These are phyloP conservation scores for Moxostoma hubbsi DNA, from an alignment of 2,797 vertebrate genomes.

Conservation along the genomic window DNA sequence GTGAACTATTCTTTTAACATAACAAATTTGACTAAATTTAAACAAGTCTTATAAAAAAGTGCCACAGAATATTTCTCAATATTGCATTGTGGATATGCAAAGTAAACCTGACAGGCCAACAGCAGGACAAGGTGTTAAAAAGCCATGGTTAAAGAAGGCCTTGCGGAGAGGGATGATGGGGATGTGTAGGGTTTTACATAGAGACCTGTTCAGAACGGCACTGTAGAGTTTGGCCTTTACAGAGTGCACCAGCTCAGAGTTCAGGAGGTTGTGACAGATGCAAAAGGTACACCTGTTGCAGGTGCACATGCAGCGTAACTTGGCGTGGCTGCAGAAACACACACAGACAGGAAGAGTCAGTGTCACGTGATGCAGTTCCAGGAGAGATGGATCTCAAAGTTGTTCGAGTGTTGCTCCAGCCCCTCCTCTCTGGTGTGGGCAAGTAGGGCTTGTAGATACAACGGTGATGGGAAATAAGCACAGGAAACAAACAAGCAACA, in stretches of 20 bases:
- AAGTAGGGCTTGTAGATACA: not conserved
- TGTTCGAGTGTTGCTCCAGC: not conserved
- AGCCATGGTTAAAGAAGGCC: slow-evolving; percentile 43
- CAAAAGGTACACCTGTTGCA: slow-evolving; percentile 99
- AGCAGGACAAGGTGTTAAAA: slow-evolving; percentile 45
- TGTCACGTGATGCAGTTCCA: slow-evolving; percentile 60
- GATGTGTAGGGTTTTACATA: slow-evolving; percentile 72
- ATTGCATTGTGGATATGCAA: slow-evolving; percentile 66
- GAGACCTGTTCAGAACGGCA: slow-evolving; percentile 96
- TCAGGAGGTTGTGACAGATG: slow-evolving; percentile 98
- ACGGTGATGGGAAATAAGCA: slow-evolving; percentile 14
- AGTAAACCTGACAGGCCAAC: slow-evolving; percentile 60
- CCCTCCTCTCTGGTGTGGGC: not conserved
- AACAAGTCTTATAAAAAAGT: not conserved
- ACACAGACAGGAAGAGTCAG: slow-evolving; percentile 84
- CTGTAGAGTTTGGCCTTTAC: slow-evolving; percentile 97
- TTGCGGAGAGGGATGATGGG: slow-evolving; percentile 36
- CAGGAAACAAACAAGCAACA: not conserved
- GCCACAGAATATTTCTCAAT: slow-evolving; percentile 4
- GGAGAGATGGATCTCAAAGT: slow-evolving; percentile 8
- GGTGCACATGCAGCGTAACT: slow-evolving; percentile 95
- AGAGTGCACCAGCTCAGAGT: slow-evolving; percentile 96
- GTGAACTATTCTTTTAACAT: no score
- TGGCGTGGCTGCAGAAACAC: slow-evolving; percentile 95
- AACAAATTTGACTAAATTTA: no score